These are phyloP conservation scores for Andinoacara biseriatus DNA, from an alignment of 2,113 vertebrate species.

Conservation along the genomic window DNA sequence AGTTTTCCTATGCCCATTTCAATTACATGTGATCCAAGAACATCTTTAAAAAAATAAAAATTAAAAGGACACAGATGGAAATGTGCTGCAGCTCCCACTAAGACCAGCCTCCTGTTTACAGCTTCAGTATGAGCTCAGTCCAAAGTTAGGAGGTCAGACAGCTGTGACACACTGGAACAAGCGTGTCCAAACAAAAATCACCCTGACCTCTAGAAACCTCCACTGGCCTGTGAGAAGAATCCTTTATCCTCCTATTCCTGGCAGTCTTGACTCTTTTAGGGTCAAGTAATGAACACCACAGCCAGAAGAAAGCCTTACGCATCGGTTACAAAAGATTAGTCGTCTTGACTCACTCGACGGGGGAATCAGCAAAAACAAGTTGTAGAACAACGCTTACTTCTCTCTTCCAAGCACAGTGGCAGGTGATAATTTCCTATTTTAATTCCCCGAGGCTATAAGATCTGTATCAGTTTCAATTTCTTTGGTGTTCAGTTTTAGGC, in stretches of 20 bases:
- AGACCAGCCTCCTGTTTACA: constrained; percentile 43
- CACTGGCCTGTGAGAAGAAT: constrained; percentile 18
- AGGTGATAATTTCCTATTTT: constrained; percentile 7
- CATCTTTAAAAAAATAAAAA: not conserved
- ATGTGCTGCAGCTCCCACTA: constrained; percentile 1
- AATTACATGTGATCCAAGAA: not conserved
- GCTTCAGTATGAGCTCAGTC: constrained; percentile 34
- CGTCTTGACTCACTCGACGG: constrained; percentile 24
- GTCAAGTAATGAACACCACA: constrained; percentile 8
- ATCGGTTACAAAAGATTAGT: constrained; percentile 16
- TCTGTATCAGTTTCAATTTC: not conserved
- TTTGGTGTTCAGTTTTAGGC: constrained; percentile 1
- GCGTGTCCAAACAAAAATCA: constrained; percentile 37
- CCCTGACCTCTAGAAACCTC: constrained; percentile 38
- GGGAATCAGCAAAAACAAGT: constrained; percentile 25
- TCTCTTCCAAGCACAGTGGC: constrained; percentile 16
- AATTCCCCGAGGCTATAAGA: constrained; percentile 1
- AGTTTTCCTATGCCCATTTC: not conserved
- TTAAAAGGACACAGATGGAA: not conserved
- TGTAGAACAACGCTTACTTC: constrained; percentile 10
- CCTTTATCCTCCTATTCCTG: constrained; percentile 39
- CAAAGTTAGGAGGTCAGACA: constrained; percentile 20
- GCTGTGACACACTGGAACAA: constrained; percentile 28
- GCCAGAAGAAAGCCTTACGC: constrained; percentile 18
- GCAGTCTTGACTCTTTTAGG: constrained; percentile 30